Conservation (phyloP, 2,888 invertebrate genomes). For the Listrodromus nycthemerus region DNA sequence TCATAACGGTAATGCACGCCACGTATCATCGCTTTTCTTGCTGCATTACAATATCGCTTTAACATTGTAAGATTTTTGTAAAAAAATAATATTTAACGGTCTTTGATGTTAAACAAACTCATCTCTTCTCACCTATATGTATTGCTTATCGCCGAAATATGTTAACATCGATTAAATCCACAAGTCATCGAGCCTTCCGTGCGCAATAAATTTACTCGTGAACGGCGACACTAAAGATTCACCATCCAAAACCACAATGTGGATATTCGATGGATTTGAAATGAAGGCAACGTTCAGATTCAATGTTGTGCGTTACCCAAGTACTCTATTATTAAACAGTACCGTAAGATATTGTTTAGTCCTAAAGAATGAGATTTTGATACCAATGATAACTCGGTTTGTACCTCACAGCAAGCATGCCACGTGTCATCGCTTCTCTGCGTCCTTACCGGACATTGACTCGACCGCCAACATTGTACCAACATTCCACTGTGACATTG, state of each 20-base stretch:
- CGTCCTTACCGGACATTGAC: neutral
- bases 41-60: neutral
- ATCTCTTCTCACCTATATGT: too few relatives aligned
- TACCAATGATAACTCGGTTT: neutral
- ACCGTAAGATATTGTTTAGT: neutral
- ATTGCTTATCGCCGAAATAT: too few relatives aligned
- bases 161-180: neutral
- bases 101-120: too few relatives aligned
- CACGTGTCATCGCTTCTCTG: neutral
- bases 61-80: neutral
- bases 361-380: neutral
- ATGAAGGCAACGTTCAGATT: neutral
- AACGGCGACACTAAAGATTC: neutral
- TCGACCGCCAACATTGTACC: neutral
- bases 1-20: neutral
- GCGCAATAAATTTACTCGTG: neutral
- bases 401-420: neutral
- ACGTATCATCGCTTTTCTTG: neutral
- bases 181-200: neutral
- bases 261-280: neutral
- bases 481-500: neutral
- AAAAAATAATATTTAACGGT: too few relatives aligned
- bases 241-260: neutral
- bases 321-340: neutral
- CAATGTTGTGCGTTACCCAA: neutral